These are phyloP conservation scores for Ptiloglossa arizonensis DNA, from an alignment of 1,140 invertebrate genomes.

Conservation along the genomic window DNA sequence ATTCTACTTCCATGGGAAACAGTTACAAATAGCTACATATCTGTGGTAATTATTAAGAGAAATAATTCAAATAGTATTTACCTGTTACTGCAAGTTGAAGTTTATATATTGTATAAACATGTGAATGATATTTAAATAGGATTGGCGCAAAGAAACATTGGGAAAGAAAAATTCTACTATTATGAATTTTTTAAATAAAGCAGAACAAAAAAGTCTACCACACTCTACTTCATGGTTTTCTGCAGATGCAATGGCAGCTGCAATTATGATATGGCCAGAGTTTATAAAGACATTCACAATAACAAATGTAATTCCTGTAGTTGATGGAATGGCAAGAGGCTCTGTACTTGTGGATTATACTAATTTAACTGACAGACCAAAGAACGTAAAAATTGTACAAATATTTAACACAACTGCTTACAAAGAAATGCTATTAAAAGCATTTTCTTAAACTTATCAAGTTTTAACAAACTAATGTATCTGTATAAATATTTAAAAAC, in stretches of 20 bases:
- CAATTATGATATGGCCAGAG: constrained; percentile 69
- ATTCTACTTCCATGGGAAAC: constrained; percentile 82
- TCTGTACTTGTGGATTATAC: constrained; percentile 67
- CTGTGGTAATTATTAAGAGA: constrained; percentile 67
- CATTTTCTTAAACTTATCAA: constrained; percentile 46
- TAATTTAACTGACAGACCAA: constrained; percentile 37
- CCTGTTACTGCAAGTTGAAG: not conserved
- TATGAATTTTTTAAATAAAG: constrained; percentile 79
- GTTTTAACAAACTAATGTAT: not conserved
- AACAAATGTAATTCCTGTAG: constrained; percentile 58
- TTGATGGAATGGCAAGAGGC: constrained; percentile 58
- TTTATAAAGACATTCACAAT: constrained; percentile 49
- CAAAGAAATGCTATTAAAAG: constrained; percentile 55
- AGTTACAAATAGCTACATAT: constrained; percentile 51
- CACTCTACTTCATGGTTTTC: constrained; percentile 61
- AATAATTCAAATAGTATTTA: not conserved
- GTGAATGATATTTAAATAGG: constrained; percentile 64
- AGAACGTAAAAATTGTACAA: constrained; percentile 67
- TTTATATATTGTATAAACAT: constrained; percentile 19
- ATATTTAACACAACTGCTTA: constrained; percentile 56
- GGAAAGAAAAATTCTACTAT: constrained; percentile 71
- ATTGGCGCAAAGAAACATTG: constrained; percentile 76
- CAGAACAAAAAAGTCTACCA: constrained; percentile 69
- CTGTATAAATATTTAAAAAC: constrained; percentile 4
- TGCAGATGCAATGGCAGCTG: constrained; percentile 71